Percentiles rank a stretch among this genome's conserved stretches.
phyloP scores from a whole-genome alignment of 1,140 invertebrate species.

The Listronotus oregonensis region DNA sequence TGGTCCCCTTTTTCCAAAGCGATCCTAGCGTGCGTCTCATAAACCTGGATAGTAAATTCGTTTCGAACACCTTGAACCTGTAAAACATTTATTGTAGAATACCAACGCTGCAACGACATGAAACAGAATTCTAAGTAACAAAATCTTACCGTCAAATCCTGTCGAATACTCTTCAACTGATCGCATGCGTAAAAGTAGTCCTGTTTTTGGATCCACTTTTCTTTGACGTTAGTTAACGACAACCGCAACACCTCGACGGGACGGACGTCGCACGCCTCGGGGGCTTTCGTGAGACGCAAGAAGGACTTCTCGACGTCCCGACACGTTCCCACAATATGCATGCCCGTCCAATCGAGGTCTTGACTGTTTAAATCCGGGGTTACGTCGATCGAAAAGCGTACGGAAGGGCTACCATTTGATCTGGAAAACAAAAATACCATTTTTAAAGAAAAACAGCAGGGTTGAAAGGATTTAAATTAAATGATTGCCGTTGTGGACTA shows the following conservation, averaged over 20 bases:
- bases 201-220: slow-evolving; percentile 83
- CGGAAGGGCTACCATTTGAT: background rate
- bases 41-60: slow-evolving; percentile 93
- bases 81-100: slow-evolving; percentile 36
- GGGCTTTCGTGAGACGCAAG: slow-evolving; percentile 92
- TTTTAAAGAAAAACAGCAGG: too few relatives aligned
- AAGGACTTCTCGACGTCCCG: slow-evolving; percentile 93
- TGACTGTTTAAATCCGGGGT: slow-evolving; percentile 65
- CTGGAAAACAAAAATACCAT: background rate
- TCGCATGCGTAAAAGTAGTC: slow-evolving; percentile 97
- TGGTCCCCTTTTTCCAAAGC: slow-evolving; percentile 97
- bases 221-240: slow-evolving; percentile 88
- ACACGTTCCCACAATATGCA: slow-evolving; percentile 92
- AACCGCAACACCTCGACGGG: slow-evolving; percentile 83
- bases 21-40: slow-evolving; percentile 97
- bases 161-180: slow-evolving; percentile 97
- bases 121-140: too few relatives aligned
- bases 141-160: slow-evolving; percentile 90
- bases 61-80: slow-evolving; percentile 94
- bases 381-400: slow-evolving; percentile 13
- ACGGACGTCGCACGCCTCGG: slow-evolving; percentile 87
- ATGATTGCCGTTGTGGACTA: too few relatives aligned
- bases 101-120: background rate
- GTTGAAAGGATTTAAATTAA: too few relatives aligned
- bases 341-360: slow-evolving; percentile 79